Conservation (phyloP, 1,140 invertebrate species). For the Riptortus pedestris region DNA sequence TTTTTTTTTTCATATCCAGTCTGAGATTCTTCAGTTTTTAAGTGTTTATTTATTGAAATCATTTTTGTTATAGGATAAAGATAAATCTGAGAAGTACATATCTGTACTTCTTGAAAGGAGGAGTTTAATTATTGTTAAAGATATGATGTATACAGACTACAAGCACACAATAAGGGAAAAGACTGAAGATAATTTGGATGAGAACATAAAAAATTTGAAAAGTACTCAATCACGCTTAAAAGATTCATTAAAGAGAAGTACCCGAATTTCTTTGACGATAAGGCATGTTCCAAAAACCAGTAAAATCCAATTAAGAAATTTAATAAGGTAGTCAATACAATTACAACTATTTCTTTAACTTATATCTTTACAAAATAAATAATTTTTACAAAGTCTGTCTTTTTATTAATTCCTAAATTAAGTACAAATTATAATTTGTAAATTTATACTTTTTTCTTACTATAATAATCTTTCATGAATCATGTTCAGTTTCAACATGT, state of each 20-base stretch:
- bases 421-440: no score
- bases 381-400: not conserved
- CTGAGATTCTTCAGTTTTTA: no score
- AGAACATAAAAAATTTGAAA: constrained; percentile 54
- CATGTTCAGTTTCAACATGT: not conserved
- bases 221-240: constrained; percentile 44
- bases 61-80: constrained; percentile 34
- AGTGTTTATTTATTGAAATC: not conserved
- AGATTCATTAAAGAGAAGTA: constrained; percentile 49
- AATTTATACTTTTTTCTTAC: no score
- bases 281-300: constrained; percentile 83
- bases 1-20: no score
- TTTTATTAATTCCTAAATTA: no score
- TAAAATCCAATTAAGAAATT: constrained; percentile 55
- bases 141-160: constrained; percentile 72
- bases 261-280: constrained; percentile 84
- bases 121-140: constrained; percentile 76
- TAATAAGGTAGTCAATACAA: not conserved
- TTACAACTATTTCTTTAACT: no score
- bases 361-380: no score
- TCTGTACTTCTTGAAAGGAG: constrained; percentile 71
- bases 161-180: constrained; percentile 82
- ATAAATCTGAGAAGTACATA: constrained; percentile 34
- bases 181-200: constrained; percentile 54
- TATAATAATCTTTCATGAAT: no score